A percentile compares a stretch with the other conserved stretches of the same genome.
phyloP scores from a whole-genome alignment of 2,888 invertebrate species.

The Pristionchus exspectatus region DNA sequence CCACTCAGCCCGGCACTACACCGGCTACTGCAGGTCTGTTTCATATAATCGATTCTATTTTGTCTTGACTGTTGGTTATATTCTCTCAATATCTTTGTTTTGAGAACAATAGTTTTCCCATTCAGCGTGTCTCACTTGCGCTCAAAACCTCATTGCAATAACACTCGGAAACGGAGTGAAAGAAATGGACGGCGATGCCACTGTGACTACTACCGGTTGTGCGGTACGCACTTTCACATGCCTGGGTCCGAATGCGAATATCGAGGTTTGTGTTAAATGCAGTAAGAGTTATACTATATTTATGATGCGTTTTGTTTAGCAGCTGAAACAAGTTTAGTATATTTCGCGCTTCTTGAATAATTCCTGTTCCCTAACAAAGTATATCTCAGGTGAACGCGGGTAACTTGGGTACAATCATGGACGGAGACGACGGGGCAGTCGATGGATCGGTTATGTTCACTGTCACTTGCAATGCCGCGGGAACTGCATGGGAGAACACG shows the following conservation, averaged over 20 bases:
- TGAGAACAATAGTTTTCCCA: too few species aligned
- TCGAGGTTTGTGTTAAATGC: not conserved
- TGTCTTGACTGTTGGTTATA: too few species aligned
- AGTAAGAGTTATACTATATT: too few species aligned
- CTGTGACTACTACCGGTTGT: not conserved
- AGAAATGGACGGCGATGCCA: not conserved
- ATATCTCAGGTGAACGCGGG: not conserved
- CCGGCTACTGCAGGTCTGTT: not conserved
- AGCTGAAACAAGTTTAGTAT: too few species aligned
- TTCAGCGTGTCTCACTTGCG: not conserved
- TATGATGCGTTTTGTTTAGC: too few species aligned
- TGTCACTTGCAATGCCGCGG: not conserved
- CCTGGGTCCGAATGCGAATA: not conserved
- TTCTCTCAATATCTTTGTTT: too few species aligned
- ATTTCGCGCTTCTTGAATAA: too few species aligned
- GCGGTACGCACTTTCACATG: not conserved
- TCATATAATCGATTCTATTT: too few species aligned
- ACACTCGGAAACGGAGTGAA: not conserved
- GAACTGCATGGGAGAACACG: not conserved
- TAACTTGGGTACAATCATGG: not conserved
- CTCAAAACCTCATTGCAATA: not conserved
- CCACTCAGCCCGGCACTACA: not conserved
- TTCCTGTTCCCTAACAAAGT: too few species aligned
- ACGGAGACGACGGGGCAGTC: not conserved
- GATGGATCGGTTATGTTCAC: not conserved